Percentiles rank a stretch among this genome's conserved stretches.
These are phyloP conservation scores for Bactericera cockerelli DNA, from an alignment of 1,140 invertebrate species.

Conservation along the genomic window DNA sequence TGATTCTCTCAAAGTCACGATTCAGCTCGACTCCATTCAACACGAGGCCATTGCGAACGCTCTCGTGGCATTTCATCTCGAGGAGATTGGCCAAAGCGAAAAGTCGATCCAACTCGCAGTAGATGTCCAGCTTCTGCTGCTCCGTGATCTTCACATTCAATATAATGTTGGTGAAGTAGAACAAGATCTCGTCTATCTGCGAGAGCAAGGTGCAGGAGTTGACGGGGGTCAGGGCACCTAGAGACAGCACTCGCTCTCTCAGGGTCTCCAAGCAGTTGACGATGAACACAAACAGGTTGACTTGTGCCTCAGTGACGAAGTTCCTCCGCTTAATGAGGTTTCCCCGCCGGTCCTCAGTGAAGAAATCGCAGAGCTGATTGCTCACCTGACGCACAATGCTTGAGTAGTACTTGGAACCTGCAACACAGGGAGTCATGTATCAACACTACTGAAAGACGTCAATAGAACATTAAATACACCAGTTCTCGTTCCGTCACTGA, in stretches of 20 bases:
- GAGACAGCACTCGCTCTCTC: background rate
- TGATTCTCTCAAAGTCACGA: too few relatives aligned
- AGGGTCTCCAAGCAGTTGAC: background rate
- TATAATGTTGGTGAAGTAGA: background rate
- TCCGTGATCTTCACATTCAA: background rate
- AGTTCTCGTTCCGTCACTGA: too few relatives aligned
- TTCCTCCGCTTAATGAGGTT: background rate
- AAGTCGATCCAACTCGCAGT: background rate
- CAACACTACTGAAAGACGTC: too few relatives aligned
- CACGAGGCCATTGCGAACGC: too few relatives aligned
- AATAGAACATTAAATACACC: too few relatives aligned
- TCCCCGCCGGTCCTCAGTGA: background rate
- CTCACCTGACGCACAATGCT: background rate
- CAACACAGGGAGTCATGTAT: too few relatives aligned
- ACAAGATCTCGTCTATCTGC: background rate
- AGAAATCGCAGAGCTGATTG: background rate
- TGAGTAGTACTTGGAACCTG: background rate
- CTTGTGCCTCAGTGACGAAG: background rate
- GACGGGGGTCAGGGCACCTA: background rate
- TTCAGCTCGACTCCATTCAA: too few relatives aligned
- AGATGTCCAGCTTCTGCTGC: background rate
- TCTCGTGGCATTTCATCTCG: background rate
- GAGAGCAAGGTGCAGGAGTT: background rate
- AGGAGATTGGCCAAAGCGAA: slow-evolving; percentile 1
- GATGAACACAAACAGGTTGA: background rate